Evolutionary conservation across 2,797 vertebrate species (phyloP).

Genomic region (Ctenopoma multispine): DNA sequence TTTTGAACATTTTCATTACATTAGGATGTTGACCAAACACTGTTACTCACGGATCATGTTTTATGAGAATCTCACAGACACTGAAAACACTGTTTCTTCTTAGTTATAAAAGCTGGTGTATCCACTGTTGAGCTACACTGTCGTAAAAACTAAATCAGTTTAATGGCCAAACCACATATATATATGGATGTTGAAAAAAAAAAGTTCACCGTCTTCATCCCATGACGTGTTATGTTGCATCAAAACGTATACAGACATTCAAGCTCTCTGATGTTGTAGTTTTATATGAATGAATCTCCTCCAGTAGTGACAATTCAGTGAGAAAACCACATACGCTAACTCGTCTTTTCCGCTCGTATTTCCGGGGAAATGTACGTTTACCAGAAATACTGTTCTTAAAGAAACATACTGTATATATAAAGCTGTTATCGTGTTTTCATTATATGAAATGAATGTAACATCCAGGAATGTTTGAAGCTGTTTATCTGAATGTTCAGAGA

Average conservation of each 20-base stretch:
- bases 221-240: not conserved
- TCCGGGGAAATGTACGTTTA: conserved; percentile 35
- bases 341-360: conserved; percentile 30
- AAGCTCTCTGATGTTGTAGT: not conserved
- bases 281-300: conserved; percentile 52
- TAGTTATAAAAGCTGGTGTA: too few relatives aligned
- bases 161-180: too few relatives aligned
- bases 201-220: not conserved
- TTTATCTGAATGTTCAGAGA: conserved; percentile 1
- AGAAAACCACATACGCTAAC: conserved; percentile 42
- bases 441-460: not conserved
- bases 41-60: not conserved
- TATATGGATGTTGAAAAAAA: too few relatives aligned
- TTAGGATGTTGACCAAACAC: not conserved
- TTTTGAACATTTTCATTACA: not conserved
- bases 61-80: not conserved
- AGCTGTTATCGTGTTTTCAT: not conserved
- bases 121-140: too few relatives aligned
- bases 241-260: not conserved
- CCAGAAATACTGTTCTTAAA: not conserved
- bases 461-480: not conserved
- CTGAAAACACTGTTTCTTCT: too few relatives aligned
- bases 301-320: conserved; percentile 18
- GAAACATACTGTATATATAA: not conserved
- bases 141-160: too few relatives aligned